A percentile compares a stretch with the other conserved stretches of the same genome.
Evolutionary conservation across 1,140 invertebrate genomes (phyloP).

Genomic region (Pseudomyrmex pallidus): DNA sequence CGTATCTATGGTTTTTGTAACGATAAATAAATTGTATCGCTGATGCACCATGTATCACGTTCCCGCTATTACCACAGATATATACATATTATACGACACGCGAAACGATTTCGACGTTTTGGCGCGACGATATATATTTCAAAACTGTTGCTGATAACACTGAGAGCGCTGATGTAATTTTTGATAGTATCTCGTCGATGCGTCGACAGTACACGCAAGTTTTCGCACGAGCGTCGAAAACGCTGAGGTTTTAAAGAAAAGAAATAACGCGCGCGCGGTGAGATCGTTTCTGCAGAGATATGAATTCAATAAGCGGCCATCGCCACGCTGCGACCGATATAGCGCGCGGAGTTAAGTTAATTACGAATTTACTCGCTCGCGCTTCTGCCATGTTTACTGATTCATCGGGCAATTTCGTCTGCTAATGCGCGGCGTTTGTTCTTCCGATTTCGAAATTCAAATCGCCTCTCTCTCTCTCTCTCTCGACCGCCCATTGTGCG

Average conservation of each 20-base stretch:
- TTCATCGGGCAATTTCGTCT: conserved; percentile 58
- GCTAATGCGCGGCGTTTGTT: conserved; percentile 53
- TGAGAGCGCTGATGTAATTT: background rate
- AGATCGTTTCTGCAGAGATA: conserved; percentile 37
- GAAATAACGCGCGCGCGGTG: too few species aligned
- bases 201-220: background rate
- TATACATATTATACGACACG: background rate
- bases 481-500: conserved; percentile 24
- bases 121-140: background rate
- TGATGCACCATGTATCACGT: background rate
- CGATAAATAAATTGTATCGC: conserved; percentile 17
- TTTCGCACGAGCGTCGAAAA: background rate
- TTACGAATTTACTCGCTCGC: conserved; percentile 61
- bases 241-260: background rate
- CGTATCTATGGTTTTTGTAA: too few species aligned
- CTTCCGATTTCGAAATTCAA: conserved; percentile 40
- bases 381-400: conserved; percentile 51
- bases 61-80: background rate
- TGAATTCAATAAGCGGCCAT: conserved; percentile 53
- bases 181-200: background rate
- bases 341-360: conserved; percentile 47
- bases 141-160: background rate
- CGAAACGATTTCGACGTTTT: background rate
- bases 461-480: background rate
- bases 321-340: conserved; percentile 6